Evolutionary conservation across 2,888 invertebrate genomes (phyloP), one percentile per base, ranked within the genome.

Genomic region (Onchidella celtica): DNA sequence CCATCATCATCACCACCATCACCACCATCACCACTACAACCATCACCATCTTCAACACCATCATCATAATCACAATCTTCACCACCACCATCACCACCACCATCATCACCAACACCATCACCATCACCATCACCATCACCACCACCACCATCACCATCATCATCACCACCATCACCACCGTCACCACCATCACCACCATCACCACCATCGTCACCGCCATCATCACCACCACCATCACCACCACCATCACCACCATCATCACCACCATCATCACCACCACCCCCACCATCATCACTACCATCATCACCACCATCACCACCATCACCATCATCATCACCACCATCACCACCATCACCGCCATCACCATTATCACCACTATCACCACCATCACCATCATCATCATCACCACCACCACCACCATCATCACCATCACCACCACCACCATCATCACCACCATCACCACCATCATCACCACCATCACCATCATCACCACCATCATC

Each of bases 141-240:
- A 73, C 27, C 27, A 73, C 27, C 27, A 73, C 27, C 27, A 73
- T 9, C 32, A 73, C 29, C 32, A 73, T 27, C 32, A 73, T 27
- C 57, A 73, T 27, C 32, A 73, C 29, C 57, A 57, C 29, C 32
- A 57, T 27, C 57, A 73, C 29, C 57, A 57, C 29, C 57, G 57
- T 27, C 57, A 73, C 29, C 57, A 73, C 29, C 32, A 73, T 11
- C 32, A 73, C 29, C 32, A 73, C 29, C 32, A 73, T 27, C 32
- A 73, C 29, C 32, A 73, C 29, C 32, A 73, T 27, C 32, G 57
- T 27, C 32, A 73, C 29, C 32, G 57, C 29, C 2, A 73, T 27
- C 32, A 73, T 27, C 17, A 72, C 29, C 4, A 73, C 29, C 32
- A 57, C 29, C 32, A 73, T 11, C 32, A 73, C 29, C 57, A 73